Evolutionary conservation across 2,888 invertebrate genomes (phyloP), one percentile per base, ranked within the genome.

Genomic region (Abrostola triplasia): DNA sequence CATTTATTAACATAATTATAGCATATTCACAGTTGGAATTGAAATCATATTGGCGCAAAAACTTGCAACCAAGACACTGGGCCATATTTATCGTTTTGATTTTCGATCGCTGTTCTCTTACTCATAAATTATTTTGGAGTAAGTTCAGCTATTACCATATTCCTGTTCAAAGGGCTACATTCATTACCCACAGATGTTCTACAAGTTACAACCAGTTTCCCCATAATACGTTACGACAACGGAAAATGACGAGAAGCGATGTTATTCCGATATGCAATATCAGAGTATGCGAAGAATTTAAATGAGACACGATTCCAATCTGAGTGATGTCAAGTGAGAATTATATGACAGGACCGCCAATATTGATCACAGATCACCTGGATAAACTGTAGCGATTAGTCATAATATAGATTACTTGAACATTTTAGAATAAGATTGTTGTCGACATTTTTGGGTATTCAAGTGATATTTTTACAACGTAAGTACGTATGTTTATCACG

Each of bases 281-380:
- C 70, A 37, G 40, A 66, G 61, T 56, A 70, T 58, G 76, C 65
- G 12, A 44, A 54, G 76, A 73, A 73, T 75, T 71, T 70, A 66
- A 73, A 73, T 73, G 70, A 76, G 49, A 51, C 44, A 51, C 67
- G 73, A 76, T 74, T 60, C 59, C 73, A 72, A 78, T 72, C 75
- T 64, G 13, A 61, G 67, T 54, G 73, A 72, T 72, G 60, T 51
- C 36, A 55, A 60, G 64, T 59, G 76, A 64, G 60, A 53, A 63
- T 62, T 68, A 59, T 72, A 38, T 58, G 72, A 58, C 65, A 54
- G 59, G 64, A 55, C 64, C 77, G 76, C 62, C 59, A 66, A 57
- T 60, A 54, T 38, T 60, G 66, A 73, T 74, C 40, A 24, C 6
- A 36, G 12, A 24, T 9, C 9, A 24, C 24, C 44, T 12, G 0